These are phyloP conservation scores for Tragelaphus eurycerus DNA, from an alignment of 2,797 vertebrate genomes.

Conservation along the genomic window DNA sequence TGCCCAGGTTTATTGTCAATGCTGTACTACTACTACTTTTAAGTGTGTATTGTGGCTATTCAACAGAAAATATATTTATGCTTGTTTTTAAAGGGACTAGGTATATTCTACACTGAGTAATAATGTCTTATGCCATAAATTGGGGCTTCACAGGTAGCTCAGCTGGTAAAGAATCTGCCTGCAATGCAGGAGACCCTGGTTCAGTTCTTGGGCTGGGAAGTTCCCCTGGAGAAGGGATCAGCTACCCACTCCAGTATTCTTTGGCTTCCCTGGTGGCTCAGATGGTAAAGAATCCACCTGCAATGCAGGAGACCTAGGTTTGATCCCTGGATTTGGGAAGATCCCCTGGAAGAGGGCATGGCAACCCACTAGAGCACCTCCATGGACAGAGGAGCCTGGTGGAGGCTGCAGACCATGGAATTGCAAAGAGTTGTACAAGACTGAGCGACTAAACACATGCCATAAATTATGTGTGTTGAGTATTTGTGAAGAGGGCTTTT, in stretches of 20 bases:
- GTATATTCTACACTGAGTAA: not conserved
- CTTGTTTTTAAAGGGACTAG: not conserved
- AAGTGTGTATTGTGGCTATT: not conserved
- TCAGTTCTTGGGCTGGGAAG: not conserved
- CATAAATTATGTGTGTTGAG: not conserved
- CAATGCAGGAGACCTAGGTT: not conserved
- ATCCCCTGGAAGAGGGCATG: not conserved
- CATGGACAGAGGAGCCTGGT: not conserved
- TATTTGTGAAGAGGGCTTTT: not conserved
- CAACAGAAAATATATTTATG: not conserved
- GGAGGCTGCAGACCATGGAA: not conserved
- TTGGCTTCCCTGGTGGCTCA: not conserved
- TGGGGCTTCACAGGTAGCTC: not conserved
- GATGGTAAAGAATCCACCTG: not conserved
- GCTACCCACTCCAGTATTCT: not conserved
- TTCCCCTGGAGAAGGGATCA: rapidly evolving
- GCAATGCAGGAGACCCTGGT: not conserved
- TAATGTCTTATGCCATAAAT: not conserved
- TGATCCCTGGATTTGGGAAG: not conserved
- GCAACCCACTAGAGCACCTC: not conserved
- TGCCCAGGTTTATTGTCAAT: not conserved
- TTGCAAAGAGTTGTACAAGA: not conserved
- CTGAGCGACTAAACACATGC: not conserved
- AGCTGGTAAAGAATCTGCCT: rapidly evolving
- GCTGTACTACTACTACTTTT: not conserved